A percentile compares a stretch with the other conserved stretches of the same genome.
phyloP scores from a whole-genome alignment of 2,888 invertebrate genomes.

The Argyresthia goedartella region DNA sequence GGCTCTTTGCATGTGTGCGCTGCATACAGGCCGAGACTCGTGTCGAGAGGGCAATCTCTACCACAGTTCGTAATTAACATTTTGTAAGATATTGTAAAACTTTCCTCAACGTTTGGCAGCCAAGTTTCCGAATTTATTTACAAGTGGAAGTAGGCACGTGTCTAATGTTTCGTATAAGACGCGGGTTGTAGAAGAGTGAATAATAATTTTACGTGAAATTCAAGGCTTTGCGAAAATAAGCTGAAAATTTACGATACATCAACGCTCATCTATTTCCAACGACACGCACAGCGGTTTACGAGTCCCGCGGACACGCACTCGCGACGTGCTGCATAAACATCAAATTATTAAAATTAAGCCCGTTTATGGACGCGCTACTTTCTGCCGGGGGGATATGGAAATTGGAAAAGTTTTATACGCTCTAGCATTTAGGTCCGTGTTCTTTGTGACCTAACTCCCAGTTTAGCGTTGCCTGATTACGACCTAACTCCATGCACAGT shows the following conservation, averaged over 20 bases:
- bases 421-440: slow-evolving; percentile 6
- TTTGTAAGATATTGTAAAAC: slow-evolving; percentile 1
- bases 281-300: slow-evolving; percentile 45
- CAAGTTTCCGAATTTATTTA: neutral
- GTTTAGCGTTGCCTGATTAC: neutral
- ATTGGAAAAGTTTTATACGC: slow-evolving; percentile 39
- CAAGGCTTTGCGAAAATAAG: slow-evolving; percentile 44
- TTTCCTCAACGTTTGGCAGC: neutral
- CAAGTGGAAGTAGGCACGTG: neutral
- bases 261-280: slow-evolving; percentile 43
- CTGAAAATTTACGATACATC: slow-evolving; percentile 48
- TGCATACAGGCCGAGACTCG: neutral
- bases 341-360: slow-evolving; percentile 49
- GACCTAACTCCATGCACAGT: no score
- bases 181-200: neutral
- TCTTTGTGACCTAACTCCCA: neutral
- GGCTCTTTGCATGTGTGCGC: no score
- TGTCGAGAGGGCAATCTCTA: neutral
- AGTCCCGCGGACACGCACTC: slow-evolving; percentile 46
- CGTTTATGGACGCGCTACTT: slow-evolving; percentile 39
- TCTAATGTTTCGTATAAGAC: neutral
- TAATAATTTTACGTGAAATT: slow-evolving; percentile 23
- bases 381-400: slow-evolving; percentile 31
- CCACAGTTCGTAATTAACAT: slow-evolving; percentile 2
- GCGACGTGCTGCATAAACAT: slow-evolving; percentile 34